Evolutionary conservation across 2,113 vertebrate genomes (phyloP).

Genomic region (Butorides virescens): DNA sequence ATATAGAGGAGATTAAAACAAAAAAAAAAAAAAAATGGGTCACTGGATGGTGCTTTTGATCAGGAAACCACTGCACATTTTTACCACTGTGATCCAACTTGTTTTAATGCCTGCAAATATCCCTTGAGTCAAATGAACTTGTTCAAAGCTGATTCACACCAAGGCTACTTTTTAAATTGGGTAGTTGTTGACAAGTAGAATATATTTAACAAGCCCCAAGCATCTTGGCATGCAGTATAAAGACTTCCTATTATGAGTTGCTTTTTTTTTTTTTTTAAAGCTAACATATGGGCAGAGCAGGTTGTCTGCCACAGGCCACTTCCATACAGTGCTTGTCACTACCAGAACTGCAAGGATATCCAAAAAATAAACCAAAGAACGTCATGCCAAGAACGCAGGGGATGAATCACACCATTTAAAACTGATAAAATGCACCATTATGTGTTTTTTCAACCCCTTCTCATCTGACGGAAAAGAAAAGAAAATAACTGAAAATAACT

Average conservation of each 20-base stretch:
- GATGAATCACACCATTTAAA: conserved; percentile 34
- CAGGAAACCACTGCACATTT: not conserved
- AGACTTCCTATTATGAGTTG: conserved; percentile 31
- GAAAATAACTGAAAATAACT: not conserved
- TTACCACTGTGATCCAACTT: not conserved
- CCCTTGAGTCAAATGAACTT: conserved; percentile 47
- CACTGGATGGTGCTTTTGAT: conserved; percentile 3
- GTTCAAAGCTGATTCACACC: conserved; percentile 47
- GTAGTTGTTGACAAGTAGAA: conserved; percentile 52
- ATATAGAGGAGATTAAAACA: not conserved
- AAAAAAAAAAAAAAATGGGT: not conserved
- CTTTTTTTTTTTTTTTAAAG: not conserved
- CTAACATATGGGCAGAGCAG: conserved; percentile 50
- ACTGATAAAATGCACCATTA: not conserved
- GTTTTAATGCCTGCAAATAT: conserved; percentile 33
- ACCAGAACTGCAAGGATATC: not conserved
- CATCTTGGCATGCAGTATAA: conserved; percentile 34
- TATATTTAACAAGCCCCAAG: conserved; percentile 55
- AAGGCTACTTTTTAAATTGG: conserved; percentile 16
- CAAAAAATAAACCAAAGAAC: not conserved
- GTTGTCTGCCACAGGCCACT: conserved; percentile 31
- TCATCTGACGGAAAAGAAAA: not conserved
- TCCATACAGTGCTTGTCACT: conserved; percentile 10
- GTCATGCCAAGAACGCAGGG: not conserved
- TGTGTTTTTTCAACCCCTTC: not conserved